Base-by-base conservation (phyloP, 2,113 vertebrate species). In the Osmerus eperlanus region DNA sequence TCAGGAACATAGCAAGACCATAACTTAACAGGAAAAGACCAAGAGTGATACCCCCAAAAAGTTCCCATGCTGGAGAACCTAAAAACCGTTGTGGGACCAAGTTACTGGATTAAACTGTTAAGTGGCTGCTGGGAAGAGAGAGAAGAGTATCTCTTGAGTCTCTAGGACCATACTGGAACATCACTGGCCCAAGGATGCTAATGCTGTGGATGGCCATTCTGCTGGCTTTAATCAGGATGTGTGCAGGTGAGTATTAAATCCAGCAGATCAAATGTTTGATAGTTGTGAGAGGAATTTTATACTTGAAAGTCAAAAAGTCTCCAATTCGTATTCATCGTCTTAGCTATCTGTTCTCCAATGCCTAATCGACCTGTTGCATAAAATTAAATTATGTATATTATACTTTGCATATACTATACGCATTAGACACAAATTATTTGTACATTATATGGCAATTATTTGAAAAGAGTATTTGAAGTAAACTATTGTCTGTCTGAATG, bases 161-260 rank as follows among this genome's bases (percentile, higher is more conserved):
- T 12, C 58, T 58, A 62, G n/a, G 6, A 54, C 18, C 19, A 36
- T 53, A 60, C 62, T 51, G 59, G 8, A 23, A 68, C 12, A 53
- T 19, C 68, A 47, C 12, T 25, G 3, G 64, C 60, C 68, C 62
- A 61, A 80, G 75, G 83, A 86, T 84, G 82, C 75, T 74, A 71
- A 13, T 63, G 25, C 62, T 87, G 72, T 80, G 70, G 74, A 55
- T 52, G 25, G 67, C 90, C 59, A 67, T 92, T 23, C 68, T 91
- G 70, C 65, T 91, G 56, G 87, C 68, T 1, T 73, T 90, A 72
- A 87, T 80, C 82, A 87, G 78, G 75, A 81, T 77, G 0, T 79
- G 82, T 81, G 79, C 64, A 74, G 91, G 92, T 93, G 78, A 86
- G 90, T 81, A 3, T n/a, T 25, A 0, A 52, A 2, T 21, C 12